Base-by-base conservation (phyloP, 1,140 invertebrate species). In the Zaprionus vittiger region DNA sequence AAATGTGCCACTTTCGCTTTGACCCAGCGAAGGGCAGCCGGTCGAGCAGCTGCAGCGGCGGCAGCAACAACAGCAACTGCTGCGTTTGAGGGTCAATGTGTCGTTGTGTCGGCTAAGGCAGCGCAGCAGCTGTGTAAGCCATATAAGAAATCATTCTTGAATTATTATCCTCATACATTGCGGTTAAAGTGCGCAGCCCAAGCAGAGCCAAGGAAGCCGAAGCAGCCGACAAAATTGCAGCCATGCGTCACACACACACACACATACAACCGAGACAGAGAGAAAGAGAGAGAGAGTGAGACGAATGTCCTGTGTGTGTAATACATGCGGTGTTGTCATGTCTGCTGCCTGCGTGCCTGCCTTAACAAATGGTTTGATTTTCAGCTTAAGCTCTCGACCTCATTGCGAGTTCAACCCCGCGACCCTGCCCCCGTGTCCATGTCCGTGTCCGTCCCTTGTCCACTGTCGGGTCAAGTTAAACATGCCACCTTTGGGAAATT, bases 1-100 rank as follows among this genome's bases (percentile, higher is more conserved):
- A 90, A 90, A 82, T 90, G 86, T 90, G 85, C 85, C 85, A 90
- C 85, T 90, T 90, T 90, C 85, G 85, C 76, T 90, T 90, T 90
- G 85, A 89, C 85, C 85, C 84, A 89, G 84, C 76, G 79, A 85
- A 85, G 83, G 82, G 73, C 78, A 74, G 61, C 72, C 76, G 64
- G 37, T 63, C 28, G 38, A 62, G 52, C 70, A 73, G 73, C 60
- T 37, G 57, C 47, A 62, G 44, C 62, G 20, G 47, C 68, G 26
- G 62, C 61, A 17, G 4, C 9, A 62, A 65, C 59, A 34, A 44
- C 54, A 56, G 37, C 57, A 17, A 54, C 68, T 28, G 62, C 56
- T 62, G 57, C 74, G 47, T 87, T 83, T 86, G 83, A 83, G 84
- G 84, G 84, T 87, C 84, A 87, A 87, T 89, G 84, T 89, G 78